Evolutionary conservation across 2,888 invertebrate species (phyloP).

Genomic region (Athalia circularis): DNA sequence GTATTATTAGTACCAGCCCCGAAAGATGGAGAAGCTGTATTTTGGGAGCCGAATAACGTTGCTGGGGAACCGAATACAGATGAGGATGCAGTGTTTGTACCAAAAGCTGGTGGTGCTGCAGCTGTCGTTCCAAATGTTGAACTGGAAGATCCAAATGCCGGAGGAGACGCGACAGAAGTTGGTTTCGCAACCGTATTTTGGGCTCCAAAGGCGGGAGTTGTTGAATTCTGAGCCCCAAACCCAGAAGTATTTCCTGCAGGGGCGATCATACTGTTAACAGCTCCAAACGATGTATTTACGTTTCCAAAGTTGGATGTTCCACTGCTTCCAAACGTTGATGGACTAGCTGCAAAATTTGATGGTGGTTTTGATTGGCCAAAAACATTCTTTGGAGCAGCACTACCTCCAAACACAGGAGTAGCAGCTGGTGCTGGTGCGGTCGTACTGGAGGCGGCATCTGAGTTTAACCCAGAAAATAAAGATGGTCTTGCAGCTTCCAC

Average conservation of each 20-base stretch:
- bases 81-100: constrained; percentile 39
- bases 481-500: constrained; percentile 20
- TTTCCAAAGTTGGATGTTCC: constrained; percentile 45
- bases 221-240: constrained; percentile 46
- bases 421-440: constrained; percentile 42
- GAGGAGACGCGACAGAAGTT: constrained; percentile 24
- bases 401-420: constrained; percentile 47
- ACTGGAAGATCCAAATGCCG: constrained; percentile 37
- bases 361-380: constrained; percentile 50
- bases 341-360: constrained; percentile 51
- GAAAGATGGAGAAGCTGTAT: constrained; percentile 39
- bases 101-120: constrained; percentile 39
- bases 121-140: constrained; percentile 46
- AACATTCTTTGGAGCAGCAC: constrained; percentile 48
- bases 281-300: neutral
- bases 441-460: constrained; percentile 42
- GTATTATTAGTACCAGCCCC: constrained; percentile 26
- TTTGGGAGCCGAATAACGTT: constrained; percentile 44
- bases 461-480: constrained; percentile 50
- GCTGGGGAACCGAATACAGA: constrained; percentile 38
- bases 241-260: constrained; percentile 29
- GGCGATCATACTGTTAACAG: neutral
- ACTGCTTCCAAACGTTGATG: constrained; percentile 47
- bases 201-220: constrained; percentile 35
- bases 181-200: constrained; percentile 23